These are phyloP conservation scores for Tupaia tana DNA, from an alignment of 2,113 vertebrate species.

Conservation along the genomic window DNA sequence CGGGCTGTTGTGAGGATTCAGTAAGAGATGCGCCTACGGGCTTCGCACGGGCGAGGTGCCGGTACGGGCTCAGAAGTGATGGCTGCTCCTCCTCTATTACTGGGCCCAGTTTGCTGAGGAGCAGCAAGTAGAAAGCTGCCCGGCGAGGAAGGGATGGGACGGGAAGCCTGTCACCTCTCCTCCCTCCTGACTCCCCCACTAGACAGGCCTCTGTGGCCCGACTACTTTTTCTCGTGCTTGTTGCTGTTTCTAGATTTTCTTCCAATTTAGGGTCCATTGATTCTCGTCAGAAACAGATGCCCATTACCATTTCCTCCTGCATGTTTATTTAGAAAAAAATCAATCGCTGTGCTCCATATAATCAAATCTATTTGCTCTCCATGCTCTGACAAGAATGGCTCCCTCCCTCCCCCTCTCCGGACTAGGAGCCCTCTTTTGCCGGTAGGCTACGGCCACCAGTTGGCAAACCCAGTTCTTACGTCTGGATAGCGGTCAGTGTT, in stretches of 20 bases:
- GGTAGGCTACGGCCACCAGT: neutral
- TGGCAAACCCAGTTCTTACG: neutral
- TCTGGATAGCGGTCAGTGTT: rapidly evolving
- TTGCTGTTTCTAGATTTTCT: conserved; percentile 71
- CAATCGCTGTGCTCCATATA: conserved; percentile 49
- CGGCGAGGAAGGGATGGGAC: neutral
- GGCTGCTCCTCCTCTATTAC: neutral
- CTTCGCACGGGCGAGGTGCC: neutral
- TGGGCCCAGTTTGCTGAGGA: no score
- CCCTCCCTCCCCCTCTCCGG: rapidly evolving
- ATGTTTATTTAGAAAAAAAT: conserved; percentile 77
- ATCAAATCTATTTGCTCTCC: conserved; percentile 66
- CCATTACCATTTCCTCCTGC: conserved; percentile 58
- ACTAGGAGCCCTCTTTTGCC: neutral
- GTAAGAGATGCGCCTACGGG: neutral
- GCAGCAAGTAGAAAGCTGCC: neutral
- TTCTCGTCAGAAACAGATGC: conserved; percentile 50
- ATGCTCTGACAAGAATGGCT: neutral
- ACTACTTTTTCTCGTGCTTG: conserved; percentile 14
- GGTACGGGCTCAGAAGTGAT: neutral
- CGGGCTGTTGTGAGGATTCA: neutral
- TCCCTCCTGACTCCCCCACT: neutral
- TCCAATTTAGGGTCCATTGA: conserved; percentile 61
- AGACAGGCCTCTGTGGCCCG: neutral
- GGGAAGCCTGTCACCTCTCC: neutral